Evolutionary conservation across 2,888 invertebrate genomes (phyloP).

Genomic region (Nasonia oneida): DNA sequence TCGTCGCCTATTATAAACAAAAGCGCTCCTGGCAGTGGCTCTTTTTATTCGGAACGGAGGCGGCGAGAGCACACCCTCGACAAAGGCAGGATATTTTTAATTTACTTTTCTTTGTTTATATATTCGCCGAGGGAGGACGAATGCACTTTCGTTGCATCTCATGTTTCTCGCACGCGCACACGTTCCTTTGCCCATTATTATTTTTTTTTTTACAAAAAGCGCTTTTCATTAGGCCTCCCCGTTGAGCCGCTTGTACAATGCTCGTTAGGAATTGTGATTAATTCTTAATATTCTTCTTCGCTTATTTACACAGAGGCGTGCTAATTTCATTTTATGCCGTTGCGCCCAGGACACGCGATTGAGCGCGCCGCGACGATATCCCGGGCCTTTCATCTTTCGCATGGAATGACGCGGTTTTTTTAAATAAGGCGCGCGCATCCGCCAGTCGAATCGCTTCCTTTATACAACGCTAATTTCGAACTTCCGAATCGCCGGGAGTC

Average conservation of each 20-base stretch:
- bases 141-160: not conserved
- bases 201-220: constrained; percentile 18
- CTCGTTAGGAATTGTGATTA: constrained; percentile 73
- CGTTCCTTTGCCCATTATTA: not conserved
- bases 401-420: constrained; percentile 57
- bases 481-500: constrained; percentile 21
- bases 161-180: constrained; percentile 12
- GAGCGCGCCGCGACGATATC: constrained; percentile 6
- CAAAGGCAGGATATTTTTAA: constrained; percentile 41
- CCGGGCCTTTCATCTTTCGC: constrained; percentile 61
- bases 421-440: constrained; percentile 33
- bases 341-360: not conserved
- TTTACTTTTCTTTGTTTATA: constrained; percentile 16
- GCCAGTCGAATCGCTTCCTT: constrained; percentile 42
- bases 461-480: not conserved
- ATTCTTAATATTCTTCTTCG: constrained; percentile 48
- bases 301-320: constrained; percentile 75
- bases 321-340: constrained; percentile 66
- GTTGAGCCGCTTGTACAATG: constrained; percentile 61
- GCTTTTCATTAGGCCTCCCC: constrained; percentile 26
- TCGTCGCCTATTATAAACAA: constrained; percentile 28
- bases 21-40: constrained; percentile 33
- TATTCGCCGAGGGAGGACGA: constrained; percentile 19
- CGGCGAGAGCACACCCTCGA: constrained; percentile 20
- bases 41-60: constrained; percentile 5